Conservation (phyloP, 2,888 invertebrate genomes). For the Drosophila maculinotata region DNA sequence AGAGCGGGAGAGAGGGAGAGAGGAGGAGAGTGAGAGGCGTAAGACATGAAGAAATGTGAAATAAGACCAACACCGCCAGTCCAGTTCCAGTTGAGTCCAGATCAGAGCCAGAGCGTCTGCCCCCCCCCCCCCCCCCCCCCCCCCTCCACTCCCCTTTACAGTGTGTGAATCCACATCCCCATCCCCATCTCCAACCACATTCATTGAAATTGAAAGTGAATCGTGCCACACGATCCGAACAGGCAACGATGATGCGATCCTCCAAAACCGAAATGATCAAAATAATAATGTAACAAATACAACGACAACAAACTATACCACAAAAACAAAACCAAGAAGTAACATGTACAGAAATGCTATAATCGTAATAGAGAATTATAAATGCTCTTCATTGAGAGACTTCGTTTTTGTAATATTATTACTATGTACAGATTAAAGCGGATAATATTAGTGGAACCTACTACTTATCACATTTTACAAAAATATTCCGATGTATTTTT, state of each 20-base stretch:
- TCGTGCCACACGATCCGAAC: slow-evolving; percentile 76
- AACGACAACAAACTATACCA: slow-evolving; percentile 24
- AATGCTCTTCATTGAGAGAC: slow-evolving; percentile 29
- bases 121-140: neutral
- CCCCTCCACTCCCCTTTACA: slow-evolving; percentile 30
- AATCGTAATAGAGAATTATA: slow-evolving; percentile 12
- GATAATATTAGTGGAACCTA: too few relatives aligned
- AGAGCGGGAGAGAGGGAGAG: slow-evolving; percentile 13
- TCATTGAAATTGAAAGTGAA: slow-evolving; percentile 83
- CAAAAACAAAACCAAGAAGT: slow-evolving; percentile 30
- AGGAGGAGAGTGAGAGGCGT: slow-evolving; percentile 51
- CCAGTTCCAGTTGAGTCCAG: slow-evolving; percentile 65
- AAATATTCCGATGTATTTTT: too few relatives aligned
- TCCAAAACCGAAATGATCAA: slow-evolving; percentile 57
- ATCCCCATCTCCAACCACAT: slow-evolving; percentile 36
- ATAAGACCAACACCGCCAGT: slow-evolving; percentile 66
- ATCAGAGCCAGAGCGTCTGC: slow-evolving; percentile 11
- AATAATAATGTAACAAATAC: slow-evolving; percentile 66
- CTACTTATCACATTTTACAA: too few relatives aligned
- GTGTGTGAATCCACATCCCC: slow-evolving; percentile 34
- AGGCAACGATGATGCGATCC: slow-evolving; percentile 61
- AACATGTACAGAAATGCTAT: slow-evolving; percentile 3
- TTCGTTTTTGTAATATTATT: too few relatives aligned
- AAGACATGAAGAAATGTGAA: slow-evolving; percentile 77
- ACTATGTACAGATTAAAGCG: too few relatives aligned